Conservation (phyloP, 1,140 invertebrate species). For the Musca vetustissima region DNA sequence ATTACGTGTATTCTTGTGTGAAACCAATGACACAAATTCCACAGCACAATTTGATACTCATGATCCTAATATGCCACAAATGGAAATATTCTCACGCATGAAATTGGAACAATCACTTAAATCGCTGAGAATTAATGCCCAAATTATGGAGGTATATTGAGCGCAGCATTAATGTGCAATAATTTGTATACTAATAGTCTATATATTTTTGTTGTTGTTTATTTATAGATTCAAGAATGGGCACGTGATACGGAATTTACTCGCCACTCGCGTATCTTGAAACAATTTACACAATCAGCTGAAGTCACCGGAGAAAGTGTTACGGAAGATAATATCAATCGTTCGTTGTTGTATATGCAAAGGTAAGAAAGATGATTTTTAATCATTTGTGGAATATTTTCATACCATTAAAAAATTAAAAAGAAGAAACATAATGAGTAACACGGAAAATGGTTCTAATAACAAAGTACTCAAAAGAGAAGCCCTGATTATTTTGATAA, state of each 20-base stretch:
- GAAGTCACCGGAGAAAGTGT: constrained; percentile 37
- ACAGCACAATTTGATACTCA: constrained; percentile 47
- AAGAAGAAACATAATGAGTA: too few species aligned
- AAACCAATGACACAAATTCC: constrained; percentile 49
- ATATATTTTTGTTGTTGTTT: background rate
- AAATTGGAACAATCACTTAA: constrained; percentile 64
- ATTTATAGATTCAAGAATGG: constrained; percentile 47
- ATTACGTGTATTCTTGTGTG: constrained; percentile 83
- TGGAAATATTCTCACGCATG: constrained; percentile 57
- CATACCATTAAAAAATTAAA: too few species aligned
- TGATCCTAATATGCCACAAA: constrained; percentile 52
- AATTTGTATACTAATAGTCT: background rate
- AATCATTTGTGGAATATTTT: too few species aligned
- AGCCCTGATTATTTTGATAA: too few species aligned
- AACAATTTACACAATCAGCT: constrained; percentile 47
- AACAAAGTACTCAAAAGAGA: too few species aligned
- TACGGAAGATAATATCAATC: constrained; percentile 49
- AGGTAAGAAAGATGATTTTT: constrained; percentile 34
- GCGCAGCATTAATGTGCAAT: background rate
- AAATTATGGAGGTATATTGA: constrained; percentile 60
- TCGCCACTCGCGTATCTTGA: constrained; percentile 40
- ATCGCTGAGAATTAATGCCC: constrained; percentile 65
- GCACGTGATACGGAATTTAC: constrained; percentile 47
- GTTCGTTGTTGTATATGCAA: constrained; percentile 52
- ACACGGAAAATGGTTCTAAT: too few species aligned